A percentile compares a stretch with the other conserved stretches of the same genome.
These are phyloP conservation scores for Percopsis omiscomaycus DNA, from an alignment of 2,797 vertebrate genomes.

Conservation along the genomic window DNA sequence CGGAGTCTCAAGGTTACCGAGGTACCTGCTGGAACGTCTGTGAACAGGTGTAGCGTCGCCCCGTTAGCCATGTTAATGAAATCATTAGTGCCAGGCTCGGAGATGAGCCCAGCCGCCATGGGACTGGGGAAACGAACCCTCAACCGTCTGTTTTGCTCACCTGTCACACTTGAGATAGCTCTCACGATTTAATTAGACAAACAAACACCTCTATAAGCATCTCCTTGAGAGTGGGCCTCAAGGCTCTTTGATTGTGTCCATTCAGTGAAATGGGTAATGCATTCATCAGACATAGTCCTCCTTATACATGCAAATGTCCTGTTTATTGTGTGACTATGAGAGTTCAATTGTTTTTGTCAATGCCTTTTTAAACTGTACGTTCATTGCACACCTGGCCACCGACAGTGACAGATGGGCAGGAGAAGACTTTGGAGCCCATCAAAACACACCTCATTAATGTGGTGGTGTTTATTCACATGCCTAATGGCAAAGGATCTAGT, in stretches of 20 bases:
- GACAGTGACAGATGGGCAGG: no score
- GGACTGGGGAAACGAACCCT: slow-evolving; percentile 59
- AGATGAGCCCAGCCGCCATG: slow-evolving; percentile 69
- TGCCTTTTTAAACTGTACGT: no score
- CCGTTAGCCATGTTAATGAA: slow-evolving; percentile 78
- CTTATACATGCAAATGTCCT: no score
- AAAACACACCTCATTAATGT: no score
- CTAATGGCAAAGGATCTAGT: no score
- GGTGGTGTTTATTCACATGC: no score
- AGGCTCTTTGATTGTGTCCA: slow-evolving; percentile 37
- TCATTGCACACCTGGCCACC: no score
- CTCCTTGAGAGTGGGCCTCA: slow-evolving; percentile 34
- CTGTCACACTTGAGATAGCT: slow-evolving; percentile 65
- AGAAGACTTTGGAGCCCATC: no score
- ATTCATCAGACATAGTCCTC: slow-evolving; percentile 17
- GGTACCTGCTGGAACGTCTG: slow-evolving; percentile 59
- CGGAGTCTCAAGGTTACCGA: slow-evolving; percentile 71
- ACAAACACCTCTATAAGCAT: slow-evolving; percentile 40
- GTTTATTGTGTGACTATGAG: no score
- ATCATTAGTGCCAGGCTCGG: slow-evolving; percentile 75
- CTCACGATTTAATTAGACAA: slow-evolving; percentile 75
- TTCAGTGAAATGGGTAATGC: slow-evolving; percentile 38
- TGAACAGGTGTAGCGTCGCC: slow-evolving; percentile 76
- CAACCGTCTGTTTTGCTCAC: slow-evolving; percentile 71
- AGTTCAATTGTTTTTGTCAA: no score